phyloP scores from a whole-genome alignment of 2,888 invertebrate genomes.

The Urechis unicinctus region DNA sequence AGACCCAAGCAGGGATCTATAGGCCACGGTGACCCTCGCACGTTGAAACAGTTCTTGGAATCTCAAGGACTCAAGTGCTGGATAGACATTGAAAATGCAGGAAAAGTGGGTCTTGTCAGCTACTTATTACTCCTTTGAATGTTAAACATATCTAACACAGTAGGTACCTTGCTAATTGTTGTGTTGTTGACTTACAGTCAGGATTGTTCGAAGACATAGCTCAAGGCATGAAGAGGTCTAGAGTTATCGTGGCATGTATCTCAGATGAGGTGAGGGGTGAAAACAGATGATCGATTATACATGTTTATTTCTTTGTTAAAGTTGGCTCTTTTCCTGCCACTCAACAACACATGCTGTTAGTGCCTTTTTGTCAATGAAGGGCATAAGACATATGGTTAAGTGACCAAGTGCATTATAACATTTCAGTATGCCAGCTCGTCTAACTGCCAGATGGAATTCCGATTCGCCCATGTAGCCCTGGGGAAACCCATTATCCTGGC shows the following conservation, averaged over 20 bases:
- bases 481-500: constrained; percentile 41
- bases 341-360: too few species aligned
- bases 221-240: constrained; percentile 39
- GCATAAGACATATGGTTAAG: too few species aligned
- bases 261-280: constrained; percentile 38
- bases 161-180: neutral
- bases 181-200: constrained; percentile 23
- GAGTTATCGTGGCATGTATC: constrained; percentile 44
- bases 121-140: neutral
- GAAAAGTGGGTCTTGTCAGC: constrained; percentile 26
- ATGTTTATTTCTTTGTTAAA: too few species aligned
- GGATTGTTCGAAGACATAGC: constrained; percentile 47
- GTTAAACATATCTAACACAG: neutral
- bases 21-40: constrained; percentile 44
- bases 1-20: constrained; percentile 27
- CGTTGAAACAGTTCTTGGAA: constrained; percentile 34
- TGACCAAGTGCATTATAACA: too few species aligned
- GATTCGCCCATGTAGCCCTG: constrained; percentile 40
- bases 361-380: too few species aligned
- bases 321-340: too few species aligned
- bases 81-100: constrained; percentile 44
- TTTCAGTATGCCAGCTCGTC: constrained; percentile 42
- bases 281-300: too few species aligned
- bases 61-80: constrained; percentile 37
- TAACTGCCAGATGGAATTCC: constrained; percentile 46